A percentile compares a stretch with the other conserved stretches of the same genome.
phyloP scores from a whole-genome alignment of 2,797 vertebrate genomes.

The Lagorchestes hirsutus region DNA sequence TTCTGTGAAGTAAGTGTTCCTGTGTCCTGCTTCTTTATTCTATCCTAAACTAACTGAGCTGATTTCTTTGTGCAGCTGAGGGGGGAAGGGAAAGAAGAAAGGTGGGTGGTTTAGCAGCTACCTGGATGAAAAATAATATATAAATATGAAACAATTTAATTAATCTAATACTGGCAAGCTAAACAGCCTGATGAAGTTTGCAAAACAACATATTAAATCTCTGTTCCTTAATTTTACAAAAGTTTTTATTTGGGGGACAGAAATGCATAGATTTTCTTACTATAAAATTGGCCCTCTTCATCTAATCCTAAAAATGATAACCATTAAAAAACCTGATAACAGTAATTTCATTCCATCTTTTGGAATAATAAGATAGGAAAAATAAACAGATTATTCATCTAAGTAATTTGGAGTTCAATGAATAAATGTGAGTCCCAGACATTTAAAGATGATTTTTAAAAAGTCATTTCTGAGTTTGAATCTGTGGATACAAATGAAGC shows the following conservation, averaged over 20 bases:
- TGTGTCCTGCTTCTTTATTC: constrained; percentile 76
- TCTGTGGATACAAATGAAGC: background rate
- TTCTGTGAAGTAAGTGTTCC: constrained; percentile 66
- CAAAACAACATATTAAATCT: constrained; percentile 33
- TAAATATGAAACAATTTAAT: constrained; percentile 72
- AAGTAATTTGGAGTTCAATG: background rate
- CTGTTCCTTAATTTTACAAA: constrained; percentile 32
- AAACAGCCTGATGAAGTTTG: constrained; percentile 15
- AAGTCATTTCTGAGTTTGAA: background rate
- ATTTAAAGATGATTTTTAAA: background rate
- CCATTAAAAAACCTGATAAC: background rate
- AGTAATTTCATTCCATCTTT: background rate
- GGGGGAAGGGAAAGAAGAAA: constrained; percentile 41
- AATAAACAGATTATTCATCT: background rate
- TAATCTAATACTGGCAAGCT: constrained; percentile 44
- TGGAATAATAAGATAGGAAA: background rate
- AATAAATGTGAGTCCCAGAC: background rate
- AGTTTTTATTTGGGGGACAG: constrained; percentile 54
- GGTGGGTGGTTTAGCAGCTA: constrained; percentile 43
- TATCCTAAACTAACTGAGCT: constrained; percentile 67
- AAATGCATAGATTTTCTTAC: constrained; percentile 60
- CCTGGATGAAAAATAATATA: constrained; percentile 62
- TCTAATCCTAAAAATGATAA: background rate
- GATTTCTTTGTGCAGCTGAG: constrained; percentile 73
- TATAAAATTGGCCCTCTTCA: constrained; percentile 31